These are phyloP conservation scores for Parnassius orleans DNA, from an alignment of 2,888 invertebrate genomes.

Conservation along the genomic window DNA sequence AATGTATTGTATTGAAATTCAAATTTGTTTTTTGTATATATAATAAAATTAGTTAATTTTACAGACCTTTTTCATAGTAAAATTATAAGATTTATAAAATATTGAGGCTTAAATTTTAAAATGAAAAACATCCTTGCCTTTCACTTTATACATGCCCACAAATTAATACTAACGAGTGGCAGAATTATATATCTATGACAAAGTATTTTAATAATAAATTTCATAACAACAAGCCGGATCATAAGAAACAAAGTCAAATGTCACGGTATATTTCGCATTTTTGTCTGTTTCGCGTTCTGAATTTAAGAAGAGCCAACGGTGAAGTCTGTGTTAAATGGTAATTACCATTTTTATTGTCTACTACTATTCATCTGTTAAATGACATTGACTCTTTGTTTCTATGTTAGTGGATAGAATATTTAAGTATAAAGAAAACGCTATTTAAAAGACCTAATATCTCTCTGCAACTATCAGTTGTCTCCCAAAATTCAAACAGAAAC, in stretches of 20 bases:
- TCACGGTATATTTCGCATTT: slow-evolving; percentile 56
- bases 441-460: slow-evolving; percentile 65
- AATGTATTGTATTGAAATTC: too few species aligned
- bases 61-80: too few species aligned
- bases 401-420: slow-evolving; percentile 75
- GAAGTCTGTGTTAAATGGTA: slow-evolving; percentile 62
- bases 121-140: too few species aligned
- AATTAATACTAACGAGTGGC: too few species aligned
- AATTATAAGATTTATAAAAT: too few species aligned
- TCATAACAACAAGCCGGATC: not conserved
- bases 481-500: slow-evolving; percentile 65
- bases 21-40: too few species aligned
- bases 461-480: slow-evolving; percentile 68
- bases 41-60: too few species aligned
- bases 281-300: slow-evolving; percentile 64
- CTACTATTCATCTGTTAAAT: slow-evolving; percentile 66
- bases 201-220: not conserved
- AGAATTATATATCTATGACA: not conserved
- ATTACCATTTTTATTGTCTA: slow-evolving; percentile 76
- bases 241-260: slow-evolving; percentile 52
- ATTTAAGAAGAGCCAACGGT: slow-evolving; percentile 54
- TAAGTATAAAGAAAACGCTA: slow-evolving; percentile 64
- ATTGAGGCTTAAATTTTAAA: too few species aligned
- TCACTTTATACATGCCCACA: too few species aligned
- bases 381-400: slow-evolving; percentile 78